phyloP scores from a whole-genome alignment of 2,888 invertebrate species.

The Melanotus villosus region DNA sequence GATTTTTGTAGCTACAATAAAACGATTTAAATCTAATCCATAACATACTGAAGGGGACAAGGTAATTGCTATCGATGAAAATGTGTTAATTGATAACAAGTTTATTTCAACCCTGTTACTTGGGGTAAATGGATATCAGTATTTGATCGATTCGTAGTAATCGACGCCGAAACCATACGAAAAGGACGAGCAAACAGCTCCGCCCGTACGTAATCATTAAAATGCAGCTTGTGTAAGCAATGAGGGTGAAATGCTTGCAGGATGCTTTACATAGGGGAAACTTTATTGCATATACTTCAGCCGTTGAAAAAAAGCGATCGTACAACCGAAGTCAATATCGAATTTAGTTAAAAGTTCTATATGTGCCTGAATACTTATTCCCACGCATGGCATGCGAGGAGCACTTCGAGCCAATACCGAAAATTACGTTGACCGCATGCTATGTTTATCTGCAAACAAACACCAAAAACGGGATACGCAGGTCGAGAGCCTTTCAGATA shows the following conservation, averaged over 20 bases:
- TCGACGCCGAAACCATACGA: not conserved
- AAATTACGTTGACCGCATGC: slow-evolving; percentile 26
- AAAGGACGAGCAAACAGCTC: not conserved
- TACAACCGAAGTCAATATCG: slow-evolving; percentile 3
- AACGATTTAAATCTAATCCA: too few relatives aligned
- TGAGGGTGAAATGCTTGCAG: slow-evolving; percentile 25
- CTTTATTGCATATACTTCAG: slow-evolving; percentile 30
- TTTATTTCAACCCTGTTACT: too few relatives aligned
- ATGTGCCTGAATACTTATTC: not conserved
- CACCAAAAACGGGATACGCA: slow-evolving; percentile 29
- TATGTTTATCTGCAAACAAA: slow-evolving; percentile 36
- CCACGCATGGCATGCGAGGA: not conserved
- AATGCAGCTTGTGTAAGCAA: slow-evolving; percentile 18
- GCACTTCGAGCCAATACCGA: slow-evolving; percentile 19
- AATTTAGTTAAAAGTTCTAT: not conserved
- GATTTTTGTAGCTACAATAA: too few relatives aligned
- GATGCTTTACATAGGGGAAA: slow-evolving; percentile 19
- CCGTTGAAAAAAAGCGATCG: slow-evolving; percentile 14
- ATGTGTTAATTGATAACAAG: too few relatives aligned
- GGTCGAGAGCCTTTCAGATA: slow-evolving; percentile 39
- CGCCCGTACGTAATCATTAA: not conserved
- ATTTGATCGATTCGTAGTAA: not conserved
- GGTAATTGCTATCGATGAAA: too few relatives aligned
- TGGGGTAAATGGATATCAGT: not conserved
- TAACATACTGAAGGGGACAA: too few relatives aligned